Conservation (phyloP, 2,797 vertebrate genomes). For the Argya squamiceps region DNA sequence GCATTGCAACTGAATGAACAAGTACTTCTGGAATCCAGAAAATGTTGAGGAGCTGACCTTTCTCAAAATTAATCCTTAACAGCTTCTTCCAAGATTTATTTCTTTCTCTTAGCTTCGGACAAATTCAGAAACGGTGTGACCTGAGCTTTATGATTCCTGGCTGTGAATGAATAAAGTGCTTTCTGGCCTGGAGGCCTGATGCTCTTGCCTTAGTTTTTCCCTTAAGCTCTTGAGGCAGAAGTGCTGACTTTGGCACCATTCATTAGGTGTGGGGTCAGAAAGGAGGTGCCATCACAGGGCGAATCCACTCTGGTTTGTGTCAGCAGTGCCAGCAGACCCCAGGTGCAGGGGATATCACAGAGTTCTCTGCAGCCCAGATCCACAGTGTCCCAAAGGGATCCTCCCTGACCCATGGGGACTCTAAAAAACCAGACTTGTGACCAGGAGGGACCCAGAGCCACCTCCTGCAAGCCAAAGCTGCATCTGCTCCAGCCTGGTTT, state of each 20-base stretch:
- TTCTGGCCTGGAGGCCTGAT: not conserved
- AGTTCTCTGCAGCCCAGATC: not conserved
- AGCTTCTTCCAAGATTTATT: conserved; percentile 44
- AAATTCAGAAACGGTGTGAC: not conserved
- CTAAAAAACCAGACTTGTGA: not conserved
- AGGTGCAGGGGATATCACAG: not conserved
- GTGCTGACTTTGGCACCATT: not conserved
- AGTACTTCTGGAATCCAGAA: conserved; percentile 50
- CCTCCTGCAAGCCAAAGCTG: not conserved
- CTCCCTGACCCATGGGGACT: not conserved
- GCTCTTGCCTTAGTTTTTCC: not conserved
- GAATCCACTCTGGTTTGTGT: not conserved
- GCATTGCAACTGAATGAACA: not conserved
- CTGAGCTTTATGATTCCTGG: not conserved
- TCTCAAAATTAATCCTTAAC: conserved; percentile 47
- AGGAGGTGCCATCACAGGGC: not conserved
- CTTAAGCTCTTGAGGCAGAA: not conserved
- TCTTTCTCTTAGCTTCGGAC: not conserved
- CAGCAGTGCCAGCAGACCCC: not conserved
- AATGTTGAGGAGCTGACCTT: conserved; percentile 46
- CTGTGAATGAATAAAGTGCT: not conserved
- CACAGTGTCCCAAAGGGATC: not conserved
- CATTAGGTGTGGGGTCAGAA: not conserved
- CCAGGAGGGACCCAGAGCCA: not conserved
- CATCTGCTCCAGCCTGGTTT: not conserved